Conservation (phyloP, 2,888 invertebrate species). For the Galerucella calmariensis region DNA sequence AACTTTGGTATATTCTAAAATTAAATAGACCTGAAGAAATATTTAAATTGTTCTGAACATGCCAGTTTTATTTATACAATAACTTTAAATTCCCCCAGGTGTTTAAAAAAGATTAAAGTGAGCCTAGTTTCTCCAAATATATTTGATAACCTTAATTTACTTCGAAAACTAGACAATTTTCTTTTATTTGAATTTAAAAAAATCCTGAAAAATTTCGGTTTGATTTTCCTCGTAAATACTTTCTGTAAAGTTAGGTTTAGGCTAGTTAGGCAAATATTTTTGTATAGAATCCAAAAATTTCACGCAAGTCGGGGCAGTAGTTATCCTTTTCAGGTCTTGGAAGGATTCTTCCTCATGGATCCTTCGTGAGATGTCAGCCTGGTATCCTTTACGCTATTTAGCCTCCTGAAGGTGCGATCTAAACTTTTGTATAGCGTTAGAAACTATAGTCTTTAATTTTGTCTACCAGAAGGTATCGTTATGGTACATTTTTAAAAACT, state of each 20-base stretch:
- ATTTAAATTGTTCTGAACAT: no score
- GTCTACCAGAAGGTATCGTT: constrained; percentile 25
- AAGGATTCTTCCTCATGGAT: constrained; percentile 61
- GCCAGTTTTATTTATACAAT: no score
- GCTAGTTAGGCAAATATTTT: constrained; percentile 34
- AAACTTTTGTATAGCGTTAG: constrained; percentile 59
- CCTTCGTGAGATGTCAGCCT: constrained; percentile 62
- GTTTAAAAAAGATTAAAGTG: no score
- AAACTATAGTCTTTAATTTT: constrained; percentile 34
- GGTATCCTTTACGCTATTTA: constrained; percentile 63
- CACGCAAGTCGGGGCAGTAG: constrained; percentile 63
- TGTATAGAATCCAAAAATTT: constrained; percentile 44
- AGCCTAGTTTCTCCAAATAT: no score
- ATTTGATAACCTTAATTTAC: no score
- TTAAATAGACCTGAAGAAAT: no score
- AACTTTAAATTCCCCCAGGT: no score
- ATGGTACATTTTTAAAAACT: constrained; percentile 19
- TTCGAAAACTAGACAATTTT: constrained; percentile 3
- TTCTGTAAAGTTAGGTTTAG: constrained; percentile 40
- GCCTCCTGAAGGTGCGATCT: constrained; percentile 62
- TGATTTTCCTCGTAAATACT: constrained; percentile 33
- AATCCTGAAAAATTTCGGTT: constrained; percentile 32
- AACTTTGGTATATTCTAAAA: no score
- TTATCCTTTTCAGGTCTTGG: constrained; percentile 64
- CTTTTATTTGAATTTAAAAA: neutral